A percentile compares a stretch with the other conserved stretches of the same genome.
These are phyloP conservation scores for Zygothrica quintamaculata DNA, from an alignment of 2,888 invertebrate genomes.

Conservation along the genomic window DNA sequence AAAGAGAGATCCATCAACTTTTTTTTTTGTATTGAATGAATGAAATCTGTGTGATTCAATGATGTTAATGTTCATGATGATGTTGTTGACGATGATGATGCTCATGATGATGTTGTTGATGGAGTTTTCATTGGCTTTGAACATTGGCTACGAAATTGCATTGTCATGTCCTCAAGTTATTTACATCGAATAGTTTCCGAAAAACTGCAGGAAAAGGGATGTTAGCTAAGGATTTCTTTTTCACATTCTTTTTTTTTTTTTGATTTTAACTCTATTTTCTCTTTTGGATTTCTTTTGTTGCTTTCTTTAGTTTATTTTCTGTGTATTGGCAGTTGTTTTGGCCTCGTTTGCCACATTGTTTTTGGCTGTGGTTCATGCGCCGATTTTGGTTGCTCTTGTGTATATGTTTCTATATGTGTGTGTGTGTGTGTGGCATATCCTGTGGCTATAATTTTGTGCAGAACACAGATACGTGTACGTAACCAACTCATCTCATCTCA, in stretches of 20 bases:
- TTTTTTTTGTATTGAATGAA: neutral
- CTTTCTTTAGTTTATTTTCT: neutral
- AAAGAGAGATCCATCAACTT: conserved; percentile 28
- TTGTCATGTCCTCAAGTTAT: conserved; percentile 76
- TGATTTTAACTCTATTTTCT: no score
- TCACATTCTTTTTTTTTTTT: neutral
- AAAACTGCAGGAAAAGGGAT: no score
- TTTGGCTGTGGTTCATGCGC: conserved; percentile 20
- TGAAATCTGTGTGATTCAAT: conserved; percentile 1
- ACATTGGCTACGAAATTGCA: conserved; percentile 65
- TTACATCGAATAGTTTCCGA: conserved; percentile 40
- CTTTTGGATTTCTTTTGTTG: neutral
- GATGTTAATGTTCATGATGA: no score
- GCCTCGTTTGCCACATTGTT: conserved; percentile 39
- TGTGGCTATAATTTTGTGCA: conserved; percentile 72
- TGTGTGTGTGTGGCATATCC: conserved; percentile 55
- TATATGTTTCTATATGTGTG: conserved; percentile 1
- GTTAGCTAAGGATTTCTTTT: no score
- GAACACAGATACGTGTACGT: conserved; percentile 17
- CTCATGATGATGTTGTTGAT: conserved; percentile 25
- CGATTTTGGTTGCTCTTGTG: conserved; percentile 28
- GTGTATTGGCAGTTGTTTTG: conserved; percentile 23
- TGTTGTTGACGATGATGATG: neutral
- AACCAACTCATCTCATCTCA: conserved; percentile 13
- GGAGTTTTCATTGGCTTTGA: conserved; percentile 55